phyloP scores from a whole-genome alignment of 2,113 vertebrate genomes.

The Marmota flaviventris region DNA sequence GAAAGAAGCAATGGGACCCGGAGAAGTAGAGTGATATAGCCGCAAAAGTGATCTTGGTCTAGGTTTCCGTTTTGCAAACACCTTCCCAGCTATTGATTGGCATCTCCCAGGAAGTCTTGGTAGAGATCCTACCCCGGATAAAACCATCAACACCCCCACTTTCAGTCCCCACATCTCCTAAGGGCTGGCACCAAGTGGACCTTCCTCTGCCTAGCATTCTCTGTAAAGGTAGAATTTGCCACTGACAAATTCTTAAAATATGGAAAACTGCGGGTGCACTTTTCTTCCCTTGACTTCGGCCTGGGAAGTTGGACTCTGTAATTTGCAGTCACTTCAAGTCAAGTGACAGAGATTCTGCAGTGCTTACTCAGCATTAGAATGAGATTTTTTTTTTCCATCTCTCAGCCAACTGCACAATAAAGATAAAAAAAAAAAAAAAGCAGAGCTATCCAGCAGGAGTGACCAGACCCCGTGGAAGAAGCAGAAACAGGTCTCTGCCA shows the following conservation, averaged over 20 bases:
- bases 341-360: background rate
- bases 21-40: background rate
- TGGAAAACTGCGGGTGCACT: background rate
- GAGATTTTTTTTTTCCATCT: background rate
- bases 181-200: background rate
- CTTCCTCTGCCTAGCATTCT: background rate
- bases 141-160: background rate
- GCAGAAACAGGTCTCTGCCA: background rate
- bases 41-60: background rate
- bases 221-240: background rate
- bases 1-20: background rate
- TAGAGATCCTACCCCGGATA: too few species aligned
- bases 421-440: background rate
- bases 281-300: background rate
- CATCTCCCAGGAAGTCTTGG: background rate
- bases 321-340: background rate
- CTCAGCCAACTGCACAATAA: slow-evolving; percentile 12
- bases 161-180: background rate
- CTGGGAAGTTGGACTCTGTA: background rate
- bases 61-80: background rate
- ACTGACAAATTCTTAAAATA: background rate
- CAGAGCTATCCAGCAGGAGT: background rate
- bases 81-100: background rate
- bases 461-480: background rate
- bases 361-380: background rate